Percentiles rank a stretch among this genome's conserved stretches.
Evolutionary conservation across 2,113 vertebrate species (phyloP).

Genomic region (Gobiocypris rarus): DNA sequence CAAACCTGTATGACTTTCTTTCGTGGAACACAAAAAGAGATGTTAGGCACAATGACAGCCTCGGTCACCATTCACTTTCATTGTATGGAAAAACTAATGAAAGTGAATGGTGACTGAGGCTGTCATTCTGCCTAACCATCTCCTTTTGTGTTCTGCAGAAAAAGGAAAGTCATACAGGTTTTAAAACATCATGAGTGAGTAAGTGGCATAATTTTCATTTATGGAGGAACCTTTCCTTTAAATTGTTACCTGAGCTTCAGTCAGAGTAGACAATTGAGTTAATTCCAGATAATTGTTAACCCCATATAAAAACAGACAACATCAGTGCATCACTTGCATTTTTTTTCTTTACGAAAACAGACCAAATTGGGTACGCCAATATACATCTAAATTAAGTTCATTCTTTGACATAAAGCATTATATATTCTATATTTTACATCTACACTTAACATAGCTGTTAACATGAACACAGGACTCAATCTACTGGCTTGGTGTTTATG

Average conservation of each 20-base stretch:
- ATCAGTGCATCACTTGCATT: not conserved
- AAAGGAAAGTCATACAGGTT: not conserved
- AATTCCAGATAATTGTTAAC: constrained; percentile 2
- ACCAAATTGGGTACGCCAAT: not conserved
- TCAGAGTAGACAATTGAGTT: not conserved
- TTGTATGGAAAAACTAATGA: not conserved
- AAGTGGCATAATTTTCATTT: not conserved
- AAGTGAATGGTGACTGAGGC: constrained; percentile 5
- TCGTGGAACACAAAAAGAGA: not conserved
- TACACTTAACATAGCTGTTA: not conserved
- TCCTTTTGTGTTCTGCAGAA: constrained; percentile 2
- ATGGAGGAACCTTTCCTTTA: not conserved
- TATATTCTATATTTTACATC: not conserved
- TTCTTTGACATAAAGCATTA: not conserved
- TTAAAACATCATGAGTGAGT: not conserved
- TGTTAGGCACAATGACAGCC: not conserved
- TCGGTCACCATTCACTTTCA: not conserved
- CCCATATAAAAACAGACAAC: not conserved
- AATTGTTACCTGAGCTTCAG: constrained; percentile 16
- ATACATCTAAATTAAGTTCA: not conserved
- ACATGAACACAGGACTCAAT: not conserved
- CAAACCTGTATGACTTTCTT: not conserved
- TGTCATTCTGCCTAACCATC: not conserved
- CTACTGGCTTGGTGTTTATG: not conserved
- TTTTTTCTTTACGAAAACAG: not conserved